phyloP scores from a whole-genome alignment of 2,888 invertebrate species.

The Trissolcus brochymenae region DNA sequence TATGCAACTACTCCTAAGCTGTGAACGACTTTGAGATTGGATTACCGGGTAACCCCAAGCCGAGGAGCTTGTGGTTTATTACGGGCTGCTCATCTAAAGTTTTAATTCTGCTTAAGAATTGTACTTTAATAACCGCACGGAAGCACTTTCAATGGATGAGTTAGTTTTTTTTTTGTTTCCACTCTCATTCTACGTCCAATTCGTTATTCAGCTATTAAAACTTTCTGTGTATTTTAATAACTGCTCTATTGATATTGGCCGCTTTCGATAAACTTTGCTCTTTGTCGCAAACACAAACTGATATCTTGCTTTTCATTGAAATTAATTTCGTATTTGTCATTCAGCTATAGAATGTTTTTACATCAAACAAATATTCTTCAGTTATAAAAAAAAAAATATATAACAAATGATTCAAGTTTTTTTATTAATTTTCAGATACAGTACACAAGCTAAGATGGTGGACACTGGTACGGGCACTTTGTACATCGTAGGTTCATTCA shows the following conservation, averaged over 20 bases:
- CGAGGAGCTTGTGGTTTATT: conserved; percentile 44
- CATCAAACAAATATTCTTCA: too few relatives aligned
- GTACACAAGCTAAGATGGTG: conserved; percentile 87
- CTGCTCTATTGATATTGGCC: not conserved
- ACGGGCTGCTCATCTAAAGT: conserved; percentile 49
- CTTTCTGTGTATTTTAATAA: not conserved
- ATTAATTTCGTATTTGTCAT: too few relatives aligned
- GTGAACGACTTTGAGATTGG: conserved; percentile 51
- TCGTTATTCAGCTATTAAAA: conserved; percentile 5
- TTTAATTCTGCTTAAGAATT: conserved; percentile 49
- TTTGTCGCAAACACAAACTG: not conserved
- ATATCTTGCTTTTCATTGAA: too few relatives aligned
- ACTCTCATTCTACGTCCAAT: not conserved
- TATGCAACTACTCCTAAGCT: conserved; percentile 47
- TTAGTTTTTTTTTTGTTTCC: conserved; percentile 32
- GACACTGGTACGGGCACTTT: conserved; percentile 88
- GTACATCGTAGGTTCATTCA: conserved; percentile 88
- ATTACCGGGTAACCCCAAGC: conserved; percentile 45
- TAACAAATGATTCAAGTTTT: conserved; percentile 2
- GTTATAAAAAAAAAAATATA: conserved; percentile 1
- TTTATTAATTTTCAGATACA: conserved; percentile 78
- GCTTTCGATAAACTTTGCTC: not conserved
- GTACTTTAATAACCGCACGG: conserved; percentile 36
- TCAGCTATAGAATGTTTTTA: too few relatives aligned
- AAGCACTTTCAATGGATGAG: conserved; percentile 29